Conservation (phyloP, 2,797 vertebrate species). For the Cyclopterus lumpus region DNA sequence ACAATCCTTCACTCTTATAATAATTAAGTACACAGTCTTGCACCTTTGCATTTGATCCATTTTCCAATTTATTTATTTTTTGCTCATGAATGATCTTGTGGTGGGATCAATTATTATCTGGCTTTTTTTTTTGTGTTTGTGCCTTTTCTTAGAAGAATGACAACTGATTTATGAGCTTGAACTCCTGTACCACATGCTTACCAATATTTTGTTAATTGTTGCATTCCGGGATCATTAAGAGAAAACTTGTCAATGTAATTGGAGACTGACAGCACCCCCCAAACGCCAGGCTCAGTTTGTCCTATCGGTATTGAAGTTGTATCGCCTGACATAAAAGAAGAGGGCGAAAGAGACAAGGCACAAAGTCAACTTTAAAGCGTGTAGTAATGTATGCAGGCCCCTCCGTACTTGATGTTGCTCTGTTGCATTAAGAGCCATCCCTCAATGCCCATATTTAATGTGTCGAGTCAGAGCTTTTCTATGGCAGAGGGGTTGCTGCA, state of each 20-base stretch:
- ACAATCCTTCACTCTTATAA: not conserved
- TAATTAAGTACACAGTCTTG: not conserved
- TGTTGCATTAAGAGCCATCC: conserved; percentile 62
- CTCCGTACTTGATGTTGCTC: conserved; percentile 58
- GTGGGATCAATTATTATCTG: not conserved
- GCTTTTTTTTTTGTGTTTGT: not conserved
- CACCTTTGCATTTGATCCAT: not conserved
- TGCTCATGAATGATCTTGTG: not conserved
- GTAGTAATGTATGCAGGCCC: conserved; percentile 54
- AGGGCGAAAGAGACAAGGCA: conserved; percentile 28
- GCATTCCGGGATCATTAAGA: conserved; percentile 46
- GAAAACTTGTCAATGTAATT: conserved; percentile 53
- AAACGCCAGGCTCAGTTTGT: conserved; percentile 25
- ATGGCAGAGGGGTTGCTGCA: conserved; percentile 53
- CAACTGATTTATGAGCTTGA: conserved; percentile 38
- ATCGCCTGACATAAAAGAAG: conserved; percentile 53
- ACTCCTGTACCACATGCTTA: conserved; percentile 13
- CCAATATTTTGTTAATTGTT: conserved; percentile 33
- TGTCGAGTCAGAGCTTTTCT: conserved; percentile 60
- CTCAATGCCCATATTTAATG: conserved; percentile 66
- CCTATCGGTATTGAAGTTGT: conserved; percentile 21
- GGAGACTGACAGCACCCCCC: conserved; percentile 39
- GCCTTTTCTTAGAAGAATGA: conserved; percentile 10
- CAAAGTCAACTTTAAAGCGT: conserved; percentile 61
- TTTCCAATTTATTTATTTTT: not conserved